Evolutionary conservation across 2,888 invertebrate species (phyloP).

Genomic region (Mythimna loreyi): DNA sequence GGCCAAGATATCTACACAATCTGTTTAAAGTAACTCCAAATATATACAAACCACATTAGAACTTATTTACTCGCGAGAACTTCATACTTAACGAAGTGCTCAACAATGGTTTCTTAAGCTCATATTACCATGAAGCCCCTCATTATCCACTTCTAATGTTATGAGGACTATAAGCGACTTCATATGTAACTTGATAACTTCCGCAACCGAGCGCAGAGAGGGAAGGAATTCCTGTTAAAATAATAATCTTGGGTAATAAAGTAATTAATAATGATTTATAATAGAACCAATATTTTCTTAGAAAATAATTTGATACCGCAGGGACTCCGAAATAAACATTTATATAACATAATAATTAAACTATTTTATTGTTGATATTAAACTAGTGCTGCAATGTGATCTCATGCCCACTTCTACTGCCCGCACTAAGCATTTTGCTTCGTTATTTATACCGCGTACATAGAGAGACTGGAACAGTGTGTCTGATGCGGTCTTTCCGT

Average conservation of each 20-base stretch:
- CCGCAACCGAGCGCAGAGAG: background rate
- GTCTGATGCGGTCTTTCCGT: too few relatives aligned
- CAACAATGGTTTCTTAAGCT: slow-evolving; percentile 1
- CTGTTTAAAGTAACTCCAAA: background rate
- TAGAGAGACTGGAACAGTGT: too few relatives aligned
- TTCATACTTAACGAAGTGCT: background rate
- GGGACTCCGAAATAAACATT: background rate
- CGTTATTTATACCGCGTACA: too few relatives aligned
- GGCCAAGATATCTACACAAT: too few relatives aligned
- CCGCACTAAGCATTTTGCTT: too few relatives aligned
- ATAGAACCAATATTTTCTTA: background rate
- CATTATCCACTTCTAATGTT: slow-evolving; percentile 4
- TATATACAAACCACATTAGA: background rate
- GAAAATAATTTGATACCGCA: background rate
- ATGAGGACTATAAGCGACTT: background rate
- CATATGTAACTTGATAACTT: slow-evolving; percentile 4
- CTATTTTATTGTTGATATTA: too few relatives aligned
- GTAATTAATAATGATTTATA: slow-evolving; percentile 4
- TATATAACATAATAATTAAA: background rate
- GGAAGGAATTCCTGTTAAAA: background rate
- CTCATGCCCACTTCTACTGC: too few relatives aligned
- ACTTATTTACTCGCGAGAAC: background rate
- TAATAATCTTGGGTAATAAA: background rate
- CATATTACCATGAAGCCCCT: background rate
- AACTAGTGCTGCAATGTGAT: too few relatives aligned